Evolutionary conservation across 2,888 invertebrate genomes (phyloP).

Genomic region (Perizoma flavofasciatum): DNA sequence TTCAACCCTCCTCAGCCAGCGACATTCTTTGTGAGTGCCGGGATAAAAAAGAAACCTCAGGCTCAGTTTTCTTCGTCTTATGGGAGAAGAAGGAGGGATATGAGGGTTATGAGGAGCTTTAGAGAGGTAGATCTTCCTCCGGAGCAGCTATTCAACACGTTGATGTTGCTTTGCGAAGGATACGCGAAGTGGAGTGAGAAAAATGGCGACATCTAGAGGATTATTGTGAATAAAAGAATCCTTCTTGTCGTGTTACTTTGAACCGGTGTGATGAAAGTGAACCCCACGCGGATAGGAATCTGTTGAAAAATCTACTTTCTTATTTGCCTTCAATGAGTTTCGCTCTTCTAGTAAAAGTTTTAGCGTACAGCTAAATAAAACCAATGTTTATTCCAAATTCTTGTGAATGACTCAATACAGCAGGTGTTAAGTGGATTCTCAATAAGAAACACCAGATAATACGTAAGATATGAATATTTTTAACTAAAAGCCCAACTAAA

Average conservation of each 20-base stretch:
- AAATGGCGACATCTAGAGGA: constrained; percentile 4
- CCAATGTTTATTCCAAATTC: constrained; percentile 11
- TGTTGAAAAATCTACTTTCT: too few species aligned
- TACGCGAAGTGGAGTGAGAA: constrained; percentile 78
- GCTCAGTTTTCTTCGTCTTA: constrained; percentile 69
- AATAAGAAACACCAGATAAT: constrained; percentile 60
- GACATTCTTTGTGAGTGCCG: constrained; percentile 66
- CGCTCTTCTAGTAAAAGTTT: constrained; percentile 10
- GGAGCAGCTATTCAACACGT: constrained; percentile 77
- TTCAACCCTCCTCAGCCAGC: constrained; percentile 60
- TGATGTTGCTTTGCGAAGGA: constrained; percentile 82
- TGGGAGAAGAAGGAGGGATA: constrained; percentile 60
- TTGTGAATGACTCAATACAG: constrained; percentile 33
- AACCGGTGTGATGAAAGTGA: neutral
- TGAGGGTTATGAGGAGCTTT: constrained; percentile 48
- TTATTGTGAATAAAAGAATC: neutral
- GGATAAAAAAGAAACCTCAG: constrained; percentile 75
- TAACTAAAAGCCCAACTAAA: constrained; percentile 64
- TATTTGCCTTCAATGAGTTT: neutral
- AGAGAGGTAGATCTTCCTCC: constrained; percentile 60
- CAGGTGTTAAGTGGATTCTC: constrained; percentile 45
- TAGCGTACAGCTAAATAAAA: constrained; percentile 19
- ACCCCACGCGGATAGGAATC: too few species aligned
- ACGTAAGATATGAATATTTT: constrained; percentile 60
- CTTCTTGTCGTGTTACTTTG: neutral